A percentile compares a stretch with the other conserved stretches of the same genome.
Evolutionary conservation across 2,797 vertebrate species (phyloP).

Genomic region (Threskiornis aethiopicus): DNA sequence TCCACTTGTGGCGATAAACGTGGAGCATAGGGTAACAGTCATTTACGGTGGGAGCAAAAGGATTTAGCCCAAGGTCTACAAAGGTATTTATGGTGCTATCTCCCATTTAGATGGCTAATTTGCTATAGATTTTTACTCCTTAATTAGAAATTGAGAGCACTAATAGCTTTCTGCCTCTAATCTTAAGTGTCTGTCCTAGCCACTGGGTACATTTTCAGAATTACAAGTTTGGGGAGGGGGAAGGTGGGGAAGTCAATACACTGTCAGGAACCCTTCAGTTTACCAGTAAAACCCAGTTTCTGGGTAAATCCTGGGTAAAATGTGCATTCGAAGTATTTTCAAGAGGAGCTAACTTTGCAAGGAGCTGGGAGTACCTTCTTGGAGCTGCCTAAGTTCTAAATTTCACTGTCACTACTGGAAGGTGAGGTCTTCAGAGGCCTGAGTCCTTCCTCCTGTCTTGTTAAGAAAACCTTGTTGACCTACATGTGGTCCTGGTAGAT

Average conservation of each 20-base stretch:
- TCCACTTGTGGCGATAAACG: neutral
- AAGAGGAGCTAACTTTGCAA: neutral
- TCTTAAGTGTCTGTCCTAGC: neutral
- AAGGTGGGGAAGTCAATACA: neutral
- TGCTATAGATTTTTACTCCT: constrained; percentile 60
- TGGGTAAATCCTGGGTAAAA: neutral
- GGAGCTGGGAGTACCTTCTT: neutral
- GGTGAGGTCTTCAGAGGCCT: neutral
- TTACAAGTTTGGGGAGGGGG: neutral
- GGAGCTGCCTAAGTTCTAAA: neutral
- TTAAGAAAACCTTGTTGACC: neutral
- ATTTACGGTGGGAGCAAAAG: neutral
- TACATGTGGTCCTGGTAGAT: neutral
- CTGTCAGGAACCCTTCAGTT: neutral
- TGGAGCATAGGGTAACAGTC: neutral
- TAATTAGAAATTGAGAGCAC: constrained; percentile 60
- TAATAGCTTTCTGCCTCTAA: constrained; percentile 54
- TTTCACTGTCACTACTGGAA: neutral
- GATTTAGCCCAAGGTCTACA: constrained; percentile 41
- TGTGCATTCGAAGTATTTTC: neutral
- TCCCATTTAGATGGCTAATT: constrained; percentile 48
- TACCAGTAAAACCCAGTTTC: neutral
- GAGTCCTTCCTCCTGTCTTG: neutral
- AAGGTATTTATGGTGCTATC: constrained; percentile 26
- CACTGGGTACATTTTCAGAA: neutral